These are phyloP conservation scores for Lepeophtheirus salmonis DNA, from an alignment of 1,140 invertebrate genomes.

Conservation along the genomic window DNA sequence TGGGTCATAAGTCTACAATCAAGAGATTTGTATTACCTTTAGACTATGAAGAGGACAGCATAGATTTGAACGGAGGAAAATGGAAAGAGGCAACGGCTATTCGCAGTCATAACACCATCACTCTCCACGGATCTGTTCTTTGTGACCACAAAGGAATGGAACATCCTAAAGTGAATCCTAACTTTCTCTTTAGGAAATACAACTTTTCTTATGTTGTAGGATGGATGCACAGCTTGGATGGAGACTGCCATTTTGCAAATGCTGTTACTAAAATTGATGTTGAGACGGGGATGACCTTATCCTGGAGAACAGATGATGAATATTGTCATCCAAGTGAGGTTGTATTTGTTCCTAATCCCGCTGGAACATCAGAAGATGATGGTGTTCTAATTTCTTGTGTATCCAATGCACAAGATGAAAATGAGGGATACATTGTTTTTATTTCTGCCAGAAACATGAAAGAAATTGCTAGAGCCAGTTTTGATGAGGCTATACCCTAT, in stretches of 20 bases:
- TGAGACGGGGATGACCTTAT: conserved; percentile 2
- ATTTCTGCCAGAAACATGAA: conserved; percentile 10
- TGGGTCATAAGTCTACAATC: not conserved
- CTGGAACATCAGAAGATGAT: not conserved
- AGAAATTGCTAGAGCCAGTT: conserved; percentile 1
- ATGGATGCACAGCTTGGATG: conserved; percentile 3
- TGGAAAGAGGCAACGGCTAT: not conserved
- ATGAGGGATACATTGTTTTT: conserved; percentile 8
- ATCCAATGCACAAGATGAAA: not conserved
- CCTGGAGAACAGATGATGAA: conserved; percentile 10
- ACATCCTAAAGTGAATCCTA: conserved; percentile 3
- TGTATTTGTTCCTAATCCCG: not conserved
- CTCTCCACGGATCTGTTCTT: not conserved
- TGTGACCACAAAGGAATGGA: not conserved
- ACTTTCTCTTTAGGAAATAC: not conserved
- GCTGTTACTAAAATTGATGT: conserved; percentile 8
- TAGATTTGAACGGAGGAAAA: not conserved
- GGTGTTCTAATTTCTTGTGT: conserved; percentile 5
- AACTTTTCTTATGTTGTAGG: conserved; percentile 7
- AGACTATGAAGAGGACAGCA: not conserved
- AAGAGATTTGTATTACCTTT: not conserved
- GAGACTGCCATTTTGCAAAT: conserved; percentile 11
- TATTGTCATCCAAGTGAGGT: conserved; percentile 8
- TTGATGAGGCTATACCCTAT: conserved; percentile 11
- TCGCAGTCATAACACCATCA: not conserved